These are phyloP conservation scores for Cyanocitta stelleri DNA, from an alignment of 2,113 vertebrate genomes.

Conservation along the genomic window DNA sequence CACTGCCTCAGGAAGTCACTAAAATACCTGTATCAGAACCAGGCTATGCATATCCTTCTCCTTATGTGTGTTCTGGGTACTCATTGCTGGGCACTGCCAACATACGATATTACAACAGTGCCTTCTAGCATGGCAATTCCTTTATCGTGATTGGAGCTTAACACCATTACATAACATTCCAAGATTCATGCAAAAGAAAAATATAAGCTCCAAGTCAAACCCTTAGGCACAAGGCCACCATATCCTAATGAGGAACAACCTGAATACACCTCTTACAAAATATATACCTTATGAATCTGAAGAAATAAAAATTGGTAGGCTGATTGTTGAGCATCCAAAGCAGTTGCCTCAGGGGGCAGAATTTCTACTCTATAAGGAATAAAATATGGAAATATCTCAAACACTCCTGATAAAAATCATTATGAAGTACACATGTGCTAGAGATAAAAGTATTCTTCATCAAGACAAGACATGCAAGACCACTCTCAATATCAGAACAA, in stretches of 20 bases:
- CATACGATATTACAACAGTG: background rate
- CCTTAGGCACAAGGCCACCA: background rate
- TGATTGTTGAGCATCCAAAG: background rate
- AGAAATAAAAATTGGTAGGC: background rate
- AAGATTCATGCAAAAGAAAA: background rate
- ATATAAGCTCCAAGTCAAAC: background rate
- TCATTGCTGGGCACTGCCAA: background rate
- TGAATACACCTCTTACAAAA: background rate
- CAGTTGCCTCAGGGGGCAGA: background rate
- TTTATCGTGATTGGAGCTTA: background rate
- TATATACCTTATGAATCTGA: background rate
- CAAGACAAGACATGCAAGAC: background rate
- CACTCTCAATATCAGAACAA: background rate
- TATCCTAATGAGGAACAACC: background rate
- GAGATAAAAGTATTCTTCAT: background rate
- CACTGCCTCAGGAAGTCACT: background rate
- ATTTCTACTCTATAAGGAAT: background rate
- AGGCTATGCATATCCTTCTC: background rate
- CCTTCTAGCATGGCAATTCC: background rate
- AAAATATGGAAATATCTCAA: background rate
- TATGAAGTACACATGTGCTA: background rate
- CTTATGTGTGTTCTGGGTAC: background rate
- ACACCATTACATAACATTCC: background rate
- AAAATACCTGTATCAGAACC: background rate
- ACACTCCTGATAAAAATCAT: background rate